phyloP scores from a whole-genome alignment of 1,140 invertebrate species.

The Calliphora vicina region DNA sequence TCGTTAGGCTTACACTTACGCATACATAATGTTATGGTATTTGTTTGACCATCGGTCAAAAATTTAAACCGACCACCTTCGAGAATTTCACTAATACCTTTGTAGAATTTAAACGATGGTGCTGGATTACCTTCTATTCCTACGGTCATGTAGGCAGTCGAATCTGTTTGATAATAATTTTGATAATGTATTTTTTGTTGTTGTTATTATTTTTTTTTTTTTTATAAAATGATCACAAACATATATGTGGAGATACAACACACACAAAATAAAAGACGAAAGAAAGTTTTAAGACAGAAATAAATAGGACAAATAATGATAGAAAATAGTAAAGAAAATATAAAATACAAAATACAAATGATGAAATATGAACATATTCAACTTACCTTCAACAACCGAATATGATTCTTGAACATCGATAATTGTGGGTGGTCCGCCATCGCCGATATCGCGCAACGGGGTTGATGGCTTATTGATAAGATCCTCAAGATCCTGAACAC shows the following conservation, averaged over 20 bases:
- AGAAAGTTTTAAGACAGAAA: neutral
- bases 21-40: conserved; percentile 91
- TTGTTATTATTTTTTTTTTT: neutral
- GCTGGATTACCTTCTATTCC: conserved; percentile 90
- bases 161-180: conserved; percentile 71
- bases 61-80: conserved; percentile 94
- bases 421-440: conserved; percentile 83
- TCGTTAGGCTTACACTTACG: conserved; percentile 95
- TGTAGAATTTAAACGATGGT: conserved; percentile 96
- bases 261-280: neutral
- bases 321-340: too few relatives aligned
- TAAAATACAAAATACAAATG: neutral
- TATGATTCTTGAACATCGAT: conserved; percentile 90
- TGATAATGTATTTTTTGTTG: conserved; percentile 4
- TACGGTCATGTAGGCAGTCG: conserved; percentile 87
- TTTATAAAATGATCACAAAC: neutral
- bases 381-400: conserved; percentile 87
- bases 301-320: too few relatives aligned
- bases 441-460: conserved; percentile 79
- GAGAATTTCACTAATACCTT: conserved; percentile 88
- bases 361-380: neutral
- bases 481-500: conserved; percentile 88
- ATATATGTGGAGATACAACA: neutral
- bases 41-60: conserved; percentile 87
- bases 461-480: conserved; percentile 90